phyloP scores from a whole-genome alignment of 2,113 vertebrate genomes.

The Petrocephalus microphthalmus region DNA sequence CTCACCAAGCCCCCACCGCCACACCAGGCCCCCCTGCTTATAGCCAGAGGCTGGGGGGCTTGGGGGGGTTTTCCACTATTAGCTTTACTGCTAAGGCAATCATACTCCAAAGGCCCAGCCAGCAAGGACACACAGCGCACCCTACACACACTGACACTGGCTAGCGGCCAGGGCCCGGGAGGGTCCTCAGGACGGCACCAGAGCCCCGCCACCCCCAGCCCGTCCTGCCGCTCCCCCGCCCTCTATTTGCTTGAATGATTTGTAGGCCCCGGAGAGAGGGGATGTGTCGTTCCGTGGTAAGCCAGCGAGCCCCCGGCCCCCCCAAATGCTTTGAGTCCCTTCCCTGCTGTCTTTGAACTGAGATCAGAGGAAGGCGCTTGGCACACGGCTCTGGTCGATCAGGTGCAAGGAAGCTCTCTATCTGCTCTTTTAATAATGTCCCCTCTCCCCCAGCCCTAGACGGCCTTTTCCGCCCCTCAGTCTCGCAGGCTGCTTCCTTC shows the following conservation, averaged over 20 bases:
- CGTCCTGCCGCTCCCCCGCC: slow-evolving; percentile 14
- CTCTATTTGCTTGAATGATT: slow-evolving; percentile 56
- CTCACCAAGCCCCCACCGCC: not conserved
- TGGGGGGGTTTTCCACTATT: slow-evolving; percentile 54
- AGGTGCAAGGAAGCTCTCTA: slow-evolving; percentile 50
- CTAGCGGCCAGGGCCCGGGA: slow-evolving; percentile 13
- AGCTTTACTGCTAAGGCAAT: slow-evolving; percentile 69
- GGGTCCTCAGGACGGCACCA: slow-evolving; percentile 24
- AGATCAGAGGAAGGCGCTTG: slow-evolving; percentile 63
- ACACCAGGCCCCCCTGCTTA: slow-evolving; percentile 53
- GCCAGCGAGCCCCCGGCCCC: slow-evolving; percentile 43
- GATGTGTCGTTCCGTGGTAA: slow-evolving; percentile 46
- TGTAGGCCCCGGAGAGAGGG: slow-evolving; percentile 51
- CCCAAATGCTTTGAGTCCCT: slow-evolving; percentile 61
- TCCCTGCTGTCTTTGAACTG: slow-evolving; percentile 65
- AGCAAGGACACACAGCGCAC: slow-evolving; percentile 33
- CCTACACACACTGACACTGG: slow-evolving; percentile 25
- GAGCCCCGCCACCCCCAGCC: slow-evolving; percentile 8
- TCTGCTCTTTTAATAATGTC: slow-evolving; percentile 52
- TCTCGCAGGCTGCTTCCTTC: slow-evolving; percentile 26
- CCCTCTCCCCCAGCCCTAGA: not conserved
- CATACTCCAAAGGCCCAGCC: slow-evolving; percentile 43
- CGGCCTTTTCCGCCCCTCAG: slow-evolving; percentile 12
- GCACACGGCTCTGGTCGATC: slow-evolving; percentile 51
- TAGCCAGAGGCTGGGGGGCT: slow-evolving; percentile 28